Evolutionary conservation across 2,888 invertebrate genomes (phyloP), one percentile per base, ranked within the genome.

Genomic region (Leptarthrus brevirostris): DNA sequence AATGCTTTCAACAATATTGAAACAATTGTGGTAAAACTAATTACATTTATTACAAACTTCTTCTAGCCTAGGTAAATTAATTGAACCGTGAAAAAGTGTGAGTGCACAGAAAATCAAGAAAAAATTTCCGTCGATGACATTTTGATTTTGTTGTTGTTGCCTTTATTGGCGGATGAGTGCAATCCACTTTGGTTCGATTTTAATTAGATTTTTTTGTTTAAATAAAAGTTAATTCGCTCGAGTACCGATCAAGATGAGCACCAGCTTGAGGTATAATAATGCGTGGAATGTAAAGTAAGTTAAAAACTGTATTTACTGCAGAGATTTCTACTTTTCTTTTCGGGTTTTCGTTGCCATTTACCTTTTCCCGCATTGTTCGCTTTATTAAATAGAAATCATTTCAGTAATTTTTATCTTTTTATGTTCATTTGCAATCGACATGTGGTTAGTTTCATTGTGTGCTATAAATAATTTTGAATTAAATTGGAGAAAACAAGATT

Each of bases 251-350:
- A 69, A 8, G 20, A 69, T 69, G 69, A 69, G 52, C 69, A 16
- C 18, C 34, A 24, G 34, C 18, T 34, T 52, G 69, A 49, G 69
- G 52, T 69, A 69, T 30, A 64, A 64, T 47, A 69, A 69, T 18
- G 52, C 69, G 36, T 69, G 69, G 69, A 69, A 69, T 52, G 69
- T 69, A 16, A 69, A 69, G 69, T 69, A 69, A 69, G 69, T 69
- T 54, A 6, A 26, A 54, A 24, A 14, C 26, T 18, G 18, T 18
- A 18, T 16, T 22, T 52, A 22, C 52, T 47, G 47, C 16, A 30
- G 30, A 30, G 8, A 30, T 30, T 30, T 30, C 30, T 30, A 30
- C 8, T 30, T 30, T 30, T 30, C 4, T 30, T 30, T 30, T 30
- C 30, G 8, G 4, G 8, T 30, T 30, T 8, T 30, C 30, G 30